phyloP scores from a whole-genome alignment of 1,140 invertebrate species.

The Frieseomelitta varia region DNA sequence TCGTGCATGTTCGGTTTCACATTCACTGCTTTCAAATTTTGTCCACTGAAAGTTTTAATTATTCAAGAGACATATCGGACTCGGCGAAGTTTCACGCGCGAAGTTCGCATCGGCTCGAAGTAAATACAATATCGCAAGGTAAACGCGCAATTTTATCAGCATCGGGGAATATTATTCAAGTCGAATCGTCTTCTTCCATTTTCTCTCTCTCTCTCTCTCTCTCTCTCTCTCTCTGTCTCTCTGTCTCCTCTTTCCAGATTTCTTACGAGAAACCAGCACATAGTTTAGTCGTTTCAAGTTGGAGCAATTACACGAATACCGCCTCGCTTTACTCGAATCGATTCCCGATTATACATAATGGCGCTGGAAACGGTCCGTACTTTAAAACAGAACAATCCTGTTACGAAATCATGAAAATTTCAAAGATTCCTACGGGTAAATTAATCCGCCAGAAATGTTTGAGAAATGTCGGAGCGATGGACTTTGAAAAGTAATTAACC shows the following conservation, averaged over 20 bases:
- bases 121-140: constrained; percentile 60
- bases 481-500: too few relatives aligned
- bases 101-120: constrained; percentile 60
- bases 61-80: constrained; percentile 50
- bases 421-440: too few relatives aligned
- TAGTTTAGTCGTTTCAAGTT: neutral
- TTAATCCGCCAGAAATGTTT: neutral
- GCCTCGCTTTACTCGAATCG: neutral
- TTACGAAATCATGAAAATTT: neutral
- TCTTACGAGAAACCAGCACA: neutral
- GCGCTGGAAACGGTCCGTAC: neutral
- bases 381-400: neutral
- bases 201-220: too few relatives aligned
- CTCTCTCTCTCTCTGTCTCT: too few relatives aligned
- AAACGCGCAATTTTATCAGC: constrained; percentile 51
- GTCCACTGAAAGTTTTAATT: constrained; percentile 61
- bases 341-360: neutral
- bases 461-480: too few relatives aligned
- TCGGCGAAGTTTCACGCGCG: constrained; percentile 51
- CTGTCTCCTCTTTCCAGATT: neutral
- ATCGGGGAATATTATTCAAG: neutral
- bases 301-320: neutral
- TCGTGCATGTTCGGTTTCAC: neutral
- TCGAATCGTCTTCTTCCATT: neutral
- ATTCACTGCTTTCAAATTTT: constrained; percentile 40